These are phyloP conservation scores for Papilio helenus DNA, from an alignment of 1,140 invertebrate species.

Conservation along the genomic window DNA sequence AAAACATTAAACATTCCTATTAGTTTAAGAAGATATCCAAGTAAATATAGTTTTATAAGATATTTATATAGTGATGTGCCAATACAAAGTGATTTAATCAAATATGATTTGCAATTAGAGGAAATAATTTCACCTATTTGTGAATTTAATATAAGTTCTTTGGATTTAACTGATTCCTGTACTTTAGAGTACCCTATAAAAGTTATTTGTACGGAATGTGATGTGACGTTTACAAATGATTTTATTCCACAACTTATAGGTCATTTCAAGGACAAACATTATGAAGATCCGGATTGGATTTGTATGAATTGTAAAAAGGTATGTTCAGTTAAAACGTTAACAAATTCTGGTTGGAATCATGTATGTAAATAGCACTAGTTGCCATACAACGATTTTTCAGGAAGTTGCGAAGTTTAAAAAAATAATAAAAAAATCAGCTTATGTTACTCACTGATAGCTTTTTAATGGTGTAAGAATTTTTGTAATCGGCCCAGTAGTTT, in stretches of 20 bases:
- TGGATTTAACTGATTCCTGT: too few species aligned
- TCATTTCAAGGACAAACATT: neutral
- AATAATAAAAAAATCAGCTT: too few species aligned
- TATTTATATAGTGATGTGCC: neutral
- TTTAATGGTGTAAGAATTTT: too few species aligned
- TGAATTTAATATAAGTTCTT: neutral
- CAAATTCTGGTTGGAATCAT: neutral
- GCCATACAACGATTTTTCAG: too few species aligned
- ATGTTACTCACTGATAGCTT: too few species aligned
- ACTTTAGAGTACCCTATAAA: neutral
- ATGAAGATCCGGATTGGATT: conserved; percentile 7
- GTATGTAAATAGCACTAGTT: neutral
- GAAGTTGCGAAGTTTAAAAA: too few species aligned
- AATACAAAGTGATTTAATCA: neutral
- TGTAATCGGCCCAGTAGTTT: too few species aligned
- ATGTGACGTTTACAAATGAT: neutral
- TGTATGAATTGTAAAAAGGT: conserved; percentile 12
- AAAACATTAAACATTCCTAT: neutral
- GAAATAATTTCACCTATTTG: conserved; percentile 24
- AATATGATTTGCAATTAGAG: conserved; percentile 17
- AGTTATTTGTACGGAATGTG: neutral
- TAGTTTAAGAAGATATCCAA: neutral
- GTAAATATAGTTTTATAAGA: neutral
- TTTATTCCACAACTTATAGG: neutral
- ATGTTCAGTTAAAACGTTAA: neutral